phyloP scores from a whole-genome alignment of 2,797 vertebrate species.

The Rhodeus uyekii region DNA sequence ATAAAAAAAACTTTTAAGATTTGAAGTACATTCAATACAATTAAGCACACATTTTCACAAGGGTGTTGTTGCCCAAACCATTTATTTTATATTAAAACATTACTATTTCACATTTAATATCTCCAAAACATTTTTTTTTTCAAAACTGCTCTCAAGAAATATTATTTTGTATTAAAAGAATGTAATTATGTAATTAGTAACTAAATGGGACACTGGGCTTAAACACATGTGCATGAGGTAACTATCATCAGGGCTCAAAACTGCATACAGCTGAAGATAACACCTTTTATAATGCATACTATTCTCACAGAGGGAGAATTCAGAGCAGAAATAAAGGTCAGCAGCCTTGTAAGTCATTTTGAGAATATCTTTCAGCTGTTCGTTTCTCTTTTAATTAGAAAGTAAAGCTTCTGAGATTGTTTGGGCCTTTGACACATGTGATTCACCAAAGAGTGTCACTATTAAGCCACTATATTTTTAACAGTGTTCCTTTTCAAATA shows the following conservation, averaged over 20 bases:
- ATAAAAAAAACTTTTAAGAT: no score
- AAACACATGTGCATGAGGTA: slow-evolving; percentile 11
- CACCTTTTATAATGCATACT: slow-evolving; percentile 20
- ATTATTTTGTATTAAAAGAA: no score
- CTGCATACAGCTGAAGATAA: slow-evolving; percentile 23
- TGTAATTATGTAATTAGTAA: background rate
- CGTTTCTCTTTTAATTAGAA: slow-evolving; percentile 37
- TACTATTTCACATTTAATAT: no score
- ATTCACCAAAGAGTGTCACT: slow-evolving; percentile 38
- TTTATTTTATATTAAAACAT: no score
- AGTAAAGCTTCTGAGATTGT: slow-evolving; percentile 30
- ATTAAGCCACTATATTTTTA: slow-evolving; percentile 35
- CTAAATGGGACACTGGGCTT: background rate
- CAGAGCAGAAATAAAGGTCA: slow-evolving; percentile 25
- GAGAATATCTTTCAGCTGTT: slow-evolving; percentile 18
- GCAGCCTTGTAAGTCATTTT: slow-evolving; percentile 34
- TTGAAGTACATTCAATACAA: no score
- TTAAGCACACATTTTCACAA: no score
- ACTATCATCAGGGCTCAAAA: slow-evolving; percentile 10
- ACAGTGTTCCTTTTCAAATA: slow-evolving; percentile 35
- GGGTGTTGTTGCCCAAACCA: no score
- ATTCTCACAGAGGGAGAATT: slow-evolving; percentile 10
- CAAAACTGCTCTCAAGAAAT: no score
- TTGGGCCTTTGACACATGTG: slow-evolving; percentile 23
- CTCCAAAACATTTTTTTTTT: no score